A percentile compares a stretch with the other conserved stretches of the same genome.
phyloP scores from a whole-genome alignment of 2,797 vertebrate species.

The Leptoclinus maculatus region DNA sequence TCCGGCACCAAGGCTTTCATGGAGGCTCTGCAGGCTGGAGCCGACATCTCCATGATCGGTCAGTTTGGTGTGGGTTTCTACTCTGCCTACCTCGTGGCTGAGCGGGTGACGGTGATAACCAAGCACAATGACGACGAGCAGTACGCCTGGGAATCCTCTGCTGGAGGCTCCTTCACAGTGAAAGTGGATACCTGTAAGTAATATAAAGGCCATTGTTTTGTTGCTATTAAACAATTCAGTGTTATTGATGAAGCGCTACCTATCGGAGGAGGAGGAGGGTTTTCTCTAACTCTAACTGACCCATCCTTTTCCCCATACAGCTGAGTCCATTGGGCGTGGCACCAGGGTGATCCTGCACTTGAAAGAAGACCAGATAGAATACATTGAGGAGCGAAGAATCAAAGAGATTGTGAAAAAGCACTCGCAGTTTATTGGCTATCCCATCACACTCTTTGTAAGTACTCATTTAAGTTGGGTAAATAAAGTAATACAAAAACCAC shows the following conservation, averaged over 20 bases:
- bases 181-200: constrained; percentile 79
- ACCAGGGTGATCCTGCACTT: constrained; percentile 92
- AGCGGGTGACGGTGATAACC: constrained; percentile 83
- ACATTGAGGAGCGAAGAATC: constrained; percentile 88
- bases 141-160: constrained; percentile 86
- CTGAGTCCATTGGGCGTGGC: constrained; percentile 91
- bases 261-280: rapidly evolving
- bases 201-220: too few species aligned
- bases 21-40: constrained; percentile 85
- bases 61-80: constrained; percentile 87
- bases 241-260: background rate
- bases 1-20: constrained; percentile 85
- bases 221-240: background rate
- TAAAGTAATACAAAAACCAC: background rate
- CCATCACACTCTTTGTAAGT: constrained; percentile 93
- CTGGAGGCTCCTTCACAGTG: constrained; percentile 83
- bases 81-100: constrained; percentile 84
- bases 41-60: constrained; percentile 85
- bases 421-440: constrained; percentile 95
- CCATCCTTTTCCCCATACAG: constrained; percentile 66
- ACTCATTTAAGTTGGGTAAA: background rate
- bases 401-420: constrained; percentile 97
- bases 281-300: background rate
- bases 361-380: constrained; percentile 94
- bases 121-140: constrained; percentile 86